Base-by-base conservation (phyloP, 2,797 vertebrate genomes). In the Lepus townsendii region DNA sequence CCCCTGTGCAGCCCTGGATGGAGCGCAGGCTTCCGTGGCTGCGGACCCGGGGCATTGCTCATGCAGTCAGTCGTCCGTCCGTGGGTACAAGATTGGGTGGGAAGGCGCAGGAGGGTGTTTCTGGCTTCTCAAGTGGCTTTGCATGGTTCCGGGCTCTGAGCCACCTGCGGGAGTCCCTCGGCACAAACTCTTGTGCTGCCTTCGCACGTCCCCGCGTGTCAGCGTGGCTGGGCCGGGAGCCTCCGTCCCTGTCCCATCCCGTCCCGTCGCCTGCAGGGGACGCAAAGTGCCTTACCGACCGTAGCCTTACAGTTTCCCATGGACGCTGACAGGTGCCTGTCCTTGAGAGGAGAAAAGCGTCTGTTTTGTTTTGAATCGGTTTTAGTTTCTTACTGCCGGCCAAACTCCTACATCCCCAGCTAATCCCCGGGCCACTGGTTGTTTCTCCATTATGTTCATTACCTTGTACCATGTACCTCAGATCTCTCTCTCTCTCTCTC, bases 391-490 rank as follows among this genome's bases (percentile, higher is more conserved):
- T 60, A 35, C 57, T 76, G 73, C 72, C 68, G 90, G 93, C 85
- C 71, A 26, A 47, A 60, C 88, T 97, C 94, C 91, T 95, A 92
- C 93, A 92, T 96, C 96, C 90, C 95, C 90, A 95, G 95, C 96
- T 96, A 82, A 89, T 90, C 95, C 96, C 94, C 42, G 72, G 97
- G 97, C 97, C 97, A 96, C 96, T 98, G 98, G 97, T 98, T 98
- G 19, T 98, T 98, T 98, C 98, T 96, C 97, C 98, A 98, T 98
- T 97, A 96, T 98, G 97, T 98, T 98, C 98, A 98, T 98, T 97
- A 98, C 98, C 98, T 99, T 98, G 99, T 98, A 98, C 98, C 98
- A 98, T 98, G 99, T 99, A 99, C 99, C 99, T 99, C 99, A 99
- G 96, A 97, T 98, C 98, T 98, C n/a, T 90, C 82, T 63, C 14